Conservation (phyloP, 2,888 invertebrate species). For the Rugalucina vietnamica region DNA sequence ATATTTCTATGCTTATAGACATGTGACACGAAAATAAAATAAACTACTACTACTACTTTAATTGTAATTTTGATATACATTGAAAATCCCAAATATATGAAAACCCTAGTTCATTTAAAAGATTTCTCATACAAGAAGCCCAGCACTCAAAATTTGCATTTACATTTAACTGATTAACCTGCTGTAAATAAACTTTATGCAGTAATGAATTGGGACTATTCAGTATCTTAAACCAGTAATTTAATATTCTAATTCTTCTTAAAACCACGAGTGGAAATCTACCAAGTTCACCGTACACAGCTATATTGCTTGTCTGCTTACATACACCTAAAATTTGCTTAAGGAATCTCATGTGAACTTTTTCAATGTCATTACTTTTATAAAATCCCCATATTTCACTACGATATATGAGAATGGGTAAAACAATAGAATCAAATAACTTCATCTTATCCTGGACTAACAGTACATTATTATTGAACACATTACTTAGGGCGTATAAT, state of each 20-base stretch:
- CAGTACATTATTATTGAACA: neutral
- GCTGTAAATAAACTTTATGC: neutral
- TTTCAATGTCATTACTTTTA: neutral
- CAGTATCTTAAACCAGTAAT: conserved; percentile 8
- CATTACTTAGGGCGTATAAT: neutral
- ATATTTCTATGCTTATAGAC: too few species aligned
- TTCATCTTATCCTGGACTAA: neutral
- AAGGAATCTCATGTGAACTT: neutral
- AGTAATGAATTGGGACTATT: neutral
- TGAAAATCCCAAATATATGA: neutral
- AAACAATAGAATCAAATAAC: neutral
- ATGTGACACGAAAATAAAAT: too few species aligned
- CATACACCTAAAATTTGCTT: neutral
- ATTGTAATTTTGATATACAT: neutral
- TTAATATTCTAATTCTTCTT: neutral
- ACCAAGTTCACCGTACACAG: neutral
- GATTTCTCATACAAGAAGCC: neutral
- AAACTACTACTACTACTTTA: too few species aligned
- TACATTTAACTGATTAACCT: neutral
- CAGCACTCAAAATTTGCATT: neutral
- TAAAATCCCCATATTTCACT: conserved; percentile 14
- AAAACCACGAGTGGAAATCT: neutral
- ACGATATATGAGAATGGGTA: neutral
- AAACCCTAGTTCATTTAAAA: neutral
- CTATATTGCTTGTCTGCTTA: neutral